phyloP scores from a whole-genome alignment of 2,797 vertebrate genomes.

The Microtus agrestis region DNA sequence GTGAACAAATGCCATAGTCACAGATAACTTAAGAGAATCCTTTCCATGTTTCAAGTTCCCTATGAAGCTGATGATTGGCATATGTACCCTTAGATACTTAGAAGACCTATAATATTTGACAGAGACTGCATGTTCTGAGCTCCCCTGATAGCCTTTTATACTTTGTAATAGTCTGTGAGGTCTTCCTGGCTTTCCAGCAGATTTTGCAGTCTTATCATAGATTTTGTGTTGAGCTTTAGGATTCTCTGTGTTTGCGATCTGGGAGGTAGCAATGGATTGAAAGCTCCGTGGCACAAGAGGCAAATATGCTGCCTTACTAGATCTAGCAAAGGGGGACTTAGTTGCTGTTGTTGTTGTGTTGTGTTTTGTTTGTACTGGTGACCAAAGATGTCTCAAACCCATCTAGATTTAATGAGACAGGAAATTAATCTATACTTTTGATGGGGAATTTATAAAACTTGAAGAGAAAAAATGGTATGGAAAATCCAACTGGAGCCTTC shows the following conservation, averaged over 20 bases:
- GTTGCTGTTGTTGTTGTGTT: no score
- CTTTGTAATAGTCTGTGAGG: background rate
- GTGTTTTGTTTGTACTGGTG: background rate
- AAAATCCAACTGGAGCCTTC: background rate
- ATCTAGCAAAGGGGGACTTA: background rate
- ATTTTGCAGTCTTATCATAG: background rate
- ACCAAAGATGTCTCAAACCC: background rate
- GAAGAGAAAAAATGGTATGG: background rate
- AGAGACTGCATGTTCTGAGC: background rate
- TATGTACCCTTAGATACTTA: background rate
- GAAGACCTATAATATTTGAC: background rate
- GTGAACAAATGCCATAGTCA: background rate
- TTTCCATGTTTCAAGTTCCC: background rate
- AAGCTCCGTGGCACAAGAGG: background rate
- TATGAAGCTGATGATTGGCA: background rate
- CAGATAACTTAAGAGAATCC: background rate
- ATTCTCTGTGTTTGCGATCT: background rate
- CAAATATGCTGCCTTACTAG: background rate
- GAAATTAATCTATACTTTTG: background rate
- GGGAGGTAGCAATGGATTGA: background rate
- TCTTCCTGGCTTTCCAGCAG: conserved; percentile 9
- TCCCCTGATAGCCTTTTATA: background rate
- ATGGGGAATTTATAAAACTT: conserved; percentile 7
- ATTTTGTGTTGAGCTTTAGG: conserved; percentile 43
- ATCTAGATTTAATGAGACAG: background rate